Conservation (phyloP, 1,140 invertebrate genomes). For the Lordiphosa mommai region DNA sequence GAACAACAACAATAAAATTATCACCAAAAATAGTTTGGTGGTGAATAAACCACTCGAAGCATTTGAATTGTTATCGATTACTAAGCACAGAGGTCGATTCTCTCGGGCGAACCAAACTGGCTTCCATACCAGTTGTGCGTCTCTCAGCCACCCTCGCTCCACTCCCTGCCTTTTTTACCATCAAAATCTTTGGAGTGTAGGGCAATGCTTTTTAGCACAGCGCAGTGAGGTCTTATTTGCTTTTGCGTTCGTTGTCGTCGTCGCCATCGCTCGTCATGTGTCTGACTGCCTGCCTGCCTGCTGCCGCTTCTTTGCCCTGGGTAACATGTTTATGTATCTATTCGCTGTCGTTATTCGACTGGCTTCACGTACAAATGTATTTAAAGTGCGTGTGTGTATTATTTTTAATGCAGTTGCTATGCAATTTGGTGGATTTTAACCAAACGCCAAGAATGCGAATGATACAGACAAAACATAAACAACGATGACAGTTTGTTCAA, state of each 20-base stretch:
- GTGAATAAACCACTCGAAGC: not conserved
- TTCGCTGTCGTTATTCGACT: slow-evolving; percentile 1
- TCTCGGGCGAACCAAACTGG: too few relatives aligned
- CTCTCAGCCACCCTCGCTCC: not conserved
- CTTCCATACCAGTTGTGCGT: not conserved
- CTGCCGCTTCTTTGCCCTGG: not conserved
- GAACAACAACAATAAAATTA: too few relatives aligned
- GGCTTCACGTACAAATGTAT: slow-evolving; percentile 14
- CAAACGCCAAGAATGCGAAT: slow-evolving; percentile 38
- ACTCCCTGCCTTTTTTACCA: not conserved
- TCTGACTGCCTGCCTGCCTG: not conserved
- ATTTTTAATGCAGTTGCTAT: slow-evolving; percentile 12
- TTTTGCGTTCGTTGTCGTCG: slow-evolving; percentile 12
- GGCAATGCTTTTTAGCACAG: slow-evolving; percentile 14
- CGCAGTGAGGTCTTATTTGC: slow-evolving; percentile 9
- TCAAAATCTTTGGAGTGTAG: slow-evolving; percentile 3
- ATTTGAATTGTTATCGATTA: slow-evolving; percentile 9
- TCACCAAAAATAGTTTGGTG: not conserved
- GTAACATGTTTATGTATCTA: slow-evolving; percentile 11
- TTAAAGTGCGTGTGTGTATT: slow-evolving; percentile 3
- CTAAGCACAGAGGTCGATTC: not conserved
- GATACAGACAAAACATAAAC: slow-evolving; percentile 20
- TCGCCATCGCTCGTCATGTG: slow-evolving; percentile 3
- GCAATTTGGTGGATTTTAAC: slow-evolving; percentile 11
- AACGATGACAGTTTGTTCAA: slow-evolving; percentile 25